Conservation (phyloP, 2,797 vertebrate species). For the Paguma larvata region DNA sequence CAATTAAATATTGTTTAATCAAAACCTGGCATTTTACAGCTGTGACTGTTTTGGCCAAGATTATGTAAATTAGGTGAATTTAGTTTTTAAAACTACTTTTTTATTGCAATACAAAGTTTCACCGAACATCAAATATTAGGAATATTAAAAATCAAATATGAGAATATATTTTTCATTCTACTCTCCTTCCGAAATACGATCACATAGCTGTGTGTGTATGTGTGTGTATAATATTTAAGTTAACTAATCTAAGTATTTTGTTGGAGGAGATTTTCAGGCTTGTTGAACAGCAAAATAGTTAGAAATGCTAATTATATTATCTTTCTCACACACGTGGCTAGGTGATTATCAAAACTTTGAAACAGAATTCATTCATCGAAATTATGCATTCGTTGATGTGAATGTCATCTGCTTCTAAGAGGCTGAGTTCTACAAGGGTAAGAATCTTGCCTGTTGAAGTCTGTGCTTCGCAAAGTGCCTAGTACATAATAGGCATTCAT, state of each 20-base stretch:
- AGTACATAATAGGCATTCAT: neutral
- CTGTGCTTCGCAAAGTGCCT: neutral
- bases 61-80: neutral
- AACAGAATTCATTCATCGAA: neutral
- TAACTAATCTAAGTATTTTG: neutral
- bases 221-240: neutral
- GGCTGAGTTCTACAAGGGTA: neutral
- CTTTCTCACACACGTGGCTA: neutral
- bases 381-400: neutral
- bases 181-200: neutral
- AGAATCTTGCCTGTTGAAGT: neutral
- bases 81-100: neutral
- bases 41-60: neutral
- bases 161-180: neutral
- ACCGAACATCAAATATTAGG: neutral
- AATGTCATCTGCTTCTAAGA: neutral
- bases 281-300: neutral
- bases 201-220: neutral
- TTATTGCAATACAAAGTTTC: neutral
- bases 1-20: neutral
- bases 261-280: neutral
- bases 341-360: neutral
- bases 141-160: neutral
- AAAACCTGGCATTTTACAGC: neutral
- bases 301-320: neutral